A percentile compares a stretch with the other conserved stretches of the same genome.
Conservation (phyloP, 2,888 invertebrate genomes). For the Scaptomyza polygonia region DNA sequence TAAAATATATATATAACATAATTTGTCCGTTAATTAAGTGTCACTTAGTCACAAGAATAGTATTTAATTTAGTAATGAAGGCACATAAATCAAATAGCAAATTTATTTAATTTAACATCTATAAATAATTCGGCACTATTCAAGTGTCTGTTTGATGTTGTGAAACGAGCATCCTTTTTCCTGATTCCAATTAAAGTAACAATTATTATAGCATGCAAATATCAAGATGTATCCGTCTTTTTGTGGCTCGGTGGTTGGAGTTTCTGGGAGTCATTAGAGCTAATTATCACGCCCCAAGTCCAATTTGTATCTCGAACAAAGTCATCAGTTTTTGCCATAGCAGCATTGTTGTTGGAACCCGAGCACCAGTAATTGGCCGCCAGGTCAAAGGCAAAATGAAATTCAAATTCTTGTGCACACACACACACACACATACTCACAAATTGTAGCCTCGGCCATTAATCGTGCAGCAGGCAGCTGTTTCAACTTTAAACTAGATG, state of each 20-base stretch:
- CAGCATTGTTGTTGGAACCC: not conserved
- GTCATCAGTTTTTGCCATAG: slow-evolving; percentile 39
- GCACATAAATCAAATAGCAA: too few relatives aligned
- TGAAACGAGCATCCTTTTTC: not conserved
- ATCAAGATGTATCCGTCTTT: not conserved
- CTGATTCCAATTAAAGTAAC: not conserved
- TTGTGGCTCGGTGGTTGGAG: not conserved
- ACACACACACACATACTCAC: not conserved
- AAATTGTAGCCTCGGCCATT: slow-evolving; percentile 50
- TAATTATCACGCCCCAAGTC: slow-evolving; percentile 41
- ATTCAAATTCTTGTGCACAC: slow-evolving; percentile 55
- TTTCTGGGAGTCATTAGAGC: slow-evolving; percentile 2
- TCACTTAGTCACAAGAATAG: not conserved
- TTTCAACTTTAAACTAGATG: slow-evolving; percentile 16
- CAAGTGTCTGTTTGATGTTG: not conserved
- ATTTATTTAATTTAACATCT: too few relatives aligned
- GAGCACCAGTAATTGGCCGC: slow-evolving; percentile 29
- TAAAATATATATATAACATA: not conserved
- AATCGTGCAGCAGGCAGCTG: slow-evolving; percentile 43
- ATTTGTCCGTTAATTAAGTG: not conserved
- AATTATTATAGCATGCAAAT: slow-evolving; percentile 2
- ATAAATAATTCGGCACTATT: not conserved
- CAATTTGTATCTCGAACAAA: slow-evolving; percentile 29
- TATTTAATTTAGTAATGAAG: too few relatives aligned
- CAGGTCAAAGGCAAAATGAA: slow-evolving; percentile 39